These are phyloP conservation scores for Chlorodrepanis virens DNA, from an alignment of 2,113 vertebrate species.

Conservation along the genomic window DNA sequence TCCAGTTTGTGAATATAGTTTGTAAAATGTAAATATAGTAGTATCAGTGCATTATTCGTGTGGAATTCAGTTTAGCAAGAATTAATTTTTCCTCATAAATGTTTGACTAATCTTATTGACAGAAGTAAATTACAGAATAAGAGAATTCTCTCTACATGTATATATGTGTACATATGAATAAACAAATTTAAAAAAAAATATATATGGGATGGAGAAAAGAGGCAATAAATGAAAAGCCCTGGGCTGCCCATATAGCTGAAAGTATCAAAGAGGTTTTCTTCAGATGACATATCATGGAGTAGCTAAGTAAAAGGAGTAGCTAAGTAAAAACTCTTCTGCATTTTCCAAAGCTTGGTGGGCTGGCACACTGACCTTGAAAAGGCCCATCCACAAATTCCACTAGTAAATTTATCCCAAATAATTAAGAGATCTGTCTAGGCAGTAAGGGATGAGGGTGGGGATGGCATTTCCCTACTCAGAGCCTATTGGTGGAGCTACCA, in stretches of 20 bases:
- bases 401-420: neutral
- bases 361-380: neutral
- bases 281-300: neutral
- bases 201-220: neutral
- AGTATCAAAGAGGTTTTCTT: neutral
- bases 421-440: neutral
- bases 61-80: neutral
- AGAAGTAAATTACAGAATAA: neutral
- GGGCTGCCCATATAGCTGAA: neutral
- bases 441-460: rapidly evolving
- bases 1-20: neutral
- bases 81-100: neutral
- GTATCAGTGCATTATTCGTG: neutral
- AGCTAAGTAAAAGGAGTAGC: neutral
- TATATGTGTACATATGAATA: neutral
- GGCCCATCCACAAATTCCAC: neutral
- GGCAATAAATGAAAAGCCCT: neutral
- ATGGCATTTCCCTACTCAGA: neutral
- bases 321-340: neutral
- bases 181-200: neutral
- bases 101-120: neutral
- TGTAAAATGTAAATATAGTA: neutral
- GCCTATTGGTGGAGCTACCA: neutral
- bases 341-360: neutral
- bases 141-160: neutral